These are phyloP conservation scores for Nasonia vitripennis DNA, from an alignment of 1,140 invertebrate genomes.

Conservation along the genomic window DNA sequence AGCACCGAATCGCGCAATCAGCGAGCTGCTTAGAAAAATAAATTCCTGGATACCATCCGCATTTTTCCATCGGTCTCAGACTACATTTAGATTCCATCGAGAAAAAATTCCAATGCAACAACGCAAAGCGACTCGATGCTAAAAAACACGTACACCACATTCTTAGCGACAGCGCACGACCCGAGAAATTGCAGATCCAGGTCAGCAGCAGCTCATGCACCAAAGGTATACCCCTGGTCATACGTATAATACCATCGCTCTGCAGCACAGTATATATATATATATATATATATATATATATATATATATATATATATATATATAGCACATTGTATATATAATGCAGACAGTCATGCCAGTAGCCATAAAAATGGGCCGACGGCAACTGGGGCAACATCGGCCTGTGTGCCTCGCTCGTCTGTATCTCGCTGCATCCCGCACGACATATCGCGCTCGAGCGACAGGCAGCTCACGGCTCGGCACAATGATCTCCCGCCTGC, in stretches of 20 bases:
- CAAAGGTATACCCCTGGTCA: background rate
- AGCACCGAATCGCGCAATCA: no score
- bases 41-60: no score
- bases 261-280: background rate
- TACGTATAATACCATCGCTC: background rate
- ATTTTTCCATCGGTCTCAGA: no score
- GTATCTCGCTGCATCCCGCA: background rate
- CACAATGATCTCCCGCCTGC: slow-evolving; percentile 26
- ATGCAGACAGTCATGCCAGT: background rate
- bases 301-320: no score
- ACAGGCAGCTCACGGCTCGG: background rate
- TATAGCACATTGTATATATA: no score
- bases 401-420: background rate
- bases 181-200: background rate
- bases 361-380: slow-evolving; percentile 27
- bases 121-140: background rate
- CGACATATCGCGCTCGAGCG: slow-evolving; percentile 10
- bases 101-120: background rate
- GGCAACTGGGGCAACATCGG: slow-evolving; percentile 30
- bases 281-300: no score
- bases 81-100: background rate
- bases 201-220: background rate
- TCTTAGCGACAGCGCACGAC: background rate
- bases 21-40: no score
- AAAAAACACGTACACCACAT: background rate